Evolutionary conservation across 2,797 vertebrate genomes (phyloP).

Genomic region (Neostethus bicornis): DNA sequence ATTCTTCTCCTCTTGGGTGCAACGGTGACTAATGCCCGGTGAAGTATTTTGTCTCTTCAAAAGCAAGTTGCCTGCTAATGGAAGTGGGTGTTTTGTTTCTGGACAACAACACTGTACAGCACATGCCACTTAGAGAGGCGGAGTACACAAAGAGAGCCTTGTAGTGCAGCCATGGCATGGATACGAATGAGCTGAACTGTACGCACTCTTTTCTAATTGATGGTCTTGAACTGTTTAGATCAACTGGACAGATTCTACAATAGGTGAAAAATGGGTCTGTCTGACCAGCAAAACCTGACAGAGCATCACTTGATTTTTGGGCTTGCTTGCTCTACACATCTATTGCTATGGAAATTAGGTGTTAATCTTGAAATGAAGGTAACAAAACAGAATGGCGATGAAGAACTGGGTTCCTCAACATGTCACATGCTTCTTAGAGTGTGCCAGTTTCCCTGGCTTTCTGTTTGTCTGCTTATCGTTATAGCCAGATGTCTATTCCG

Average conservation of each 20-base stretch:
- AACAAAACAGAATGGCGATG: slow-evolving; percentile 10
- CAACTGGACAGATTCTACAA: slow-evolving; percentile 64
- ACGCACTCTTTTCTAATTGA: slow-evolving; percentile 73
- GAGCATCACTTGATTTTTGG: slow-evolving; percentile 35
- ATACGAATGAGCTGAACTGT: slow-evolving; percentile 70
- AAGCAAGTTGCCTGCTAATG: slow-evolving; percentile 70
- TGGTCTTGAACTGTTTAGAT: slow-evolving; percentile 66
- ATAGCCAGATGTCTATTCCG: slow-evolving; percentile 59
- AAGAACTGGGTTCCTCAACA: slow-evolving; percentile 23
- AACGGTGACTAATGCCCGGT: slow-evolving; percentile 72
- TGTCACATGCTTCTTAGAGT: slow-evolving; percentile 34
- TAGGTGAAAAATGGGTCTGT: slow-evolving; percentile 59
- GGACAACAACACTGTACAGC: slow-evolving; percentile 67
- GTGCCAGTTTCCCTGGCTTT: slow-evolving; percentile 55
- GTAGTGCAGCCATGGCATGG: slow-evolving; percentile 70
- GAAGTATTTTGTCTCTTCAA: slow-evolving; percentile 69
- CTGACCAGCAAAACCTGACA: slow-evolving; percentile 29
- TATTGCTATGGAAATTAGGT: slow-evolving; percentile 52
- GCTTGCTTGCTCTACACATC: background rate
- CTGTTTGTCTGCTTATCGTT: slow-evolving; percentile 56
- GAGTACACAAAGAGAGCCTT: slow-evolving; percentile 77
- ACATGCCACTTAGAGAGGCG: slow-evolving; percentile 72
- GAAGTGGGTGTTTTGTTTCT: slow-evolving; percentile 73
- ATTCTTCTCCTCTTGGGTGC: slow-evolving; percentile 73
- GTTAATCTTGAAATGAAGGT: slow-evolving; percentile 19